Conservation (phyloP, 2,888 invertebrate genomes). For the Drosophila suboccidentalis region DNA sequence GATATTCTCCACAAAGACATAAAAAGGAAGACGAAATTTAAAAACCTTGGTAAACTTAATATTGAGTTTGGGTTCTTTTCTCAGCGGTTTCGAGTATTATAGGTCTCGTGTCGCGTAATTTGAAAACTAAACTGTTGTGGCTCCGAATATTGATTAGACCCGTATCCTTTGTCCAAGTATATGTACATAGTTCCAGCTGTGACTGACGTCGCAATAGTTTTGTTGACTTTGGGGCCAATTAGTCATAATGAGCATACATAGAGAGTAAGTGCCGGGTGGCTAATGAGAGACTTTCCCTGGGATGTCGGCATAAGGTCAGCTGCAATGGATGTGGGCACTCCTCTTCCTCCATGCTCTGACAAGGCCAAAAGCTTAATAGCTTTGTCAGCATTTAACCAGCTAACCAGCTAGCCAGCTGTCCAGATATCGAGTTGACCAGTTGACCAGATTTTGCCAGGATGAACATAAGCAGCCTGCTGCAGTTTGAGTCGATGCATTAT, state of each 20-base stretch:
- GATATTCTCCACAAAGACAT: too few species aligned
- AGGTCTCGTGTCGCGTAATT: background rate
- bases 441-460: slow-evolving; percentile 3
- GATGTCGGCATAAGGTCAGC: slow-evolving; percentile 5
- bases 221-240: slow-evolving; percentile 29
- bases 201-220: slow-evolving; percentile 21
- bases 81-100: background rate
- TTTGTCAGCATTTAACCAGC: slow-evolving; percentile 1
- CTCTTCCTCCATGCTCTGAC: too few species aligned
- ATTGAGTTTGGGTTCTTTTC: background rate
- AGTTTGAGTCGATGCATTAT: slow-evolving; percentile 58
- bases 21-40: too few species aligned
- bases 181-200: background rate
- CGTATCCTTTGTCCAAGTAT: background rate
- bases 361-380: background rate
- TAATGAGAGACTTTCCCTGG: slow-evolving; percentile 10
- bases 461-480: slow-evolving; percentile 50
- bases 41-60: too few species aligned
- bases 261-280: background rate
- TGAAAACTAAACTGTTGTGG: background rate
- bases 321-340: background rate
- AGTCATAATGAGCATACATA: slow-evolving; percentile 22
- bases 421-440: slow-evolving; percentile 2
- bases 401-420: background rate
- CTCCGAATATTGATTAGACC: slow-evolving; percentile 24